A percentile compares a stretch with the other conserved stretches of the same genome.
Evolutionary conservation across 2,113 vertebrate genomes (phyloP).

Genomic region (Gila orcuttii): DNA sequence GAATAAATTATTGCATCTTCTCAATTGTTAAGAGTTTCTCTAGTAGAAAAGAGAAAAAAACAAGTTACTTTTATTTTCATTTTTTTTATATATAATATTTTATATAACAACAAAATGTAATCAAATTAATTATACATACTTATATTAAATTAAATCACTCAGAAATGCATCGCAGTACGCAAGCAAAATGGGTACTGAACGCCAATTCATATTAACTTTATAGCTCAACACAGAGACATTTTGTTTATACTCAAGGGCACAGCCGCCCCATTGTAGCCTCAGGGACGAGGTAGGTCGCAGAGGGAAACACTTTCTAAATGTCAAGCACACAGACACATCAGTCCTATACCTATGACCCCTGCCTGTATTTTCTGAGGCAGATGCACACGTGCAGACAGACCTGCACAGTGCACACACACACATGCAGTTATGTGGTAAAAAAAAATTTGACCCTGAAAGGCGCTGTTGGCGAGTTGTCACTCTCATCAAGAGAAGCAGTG

Average conservation of each 20-base stretch:
- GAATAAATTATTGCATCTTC: too few species aligned
- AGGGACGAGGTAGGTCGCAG: constrained; percentile 50
- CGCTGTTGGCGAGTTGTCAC: constrained; percentile 73
- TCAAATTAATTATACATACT: background rate
- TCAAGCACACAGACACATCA: constrained; percentile 69
- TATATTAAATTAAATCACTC: background rate
- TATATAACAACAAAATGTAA: background rate
- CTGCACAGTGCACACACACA: constrained; percentile 14
- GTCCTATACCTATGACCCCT: constrained; percentile 13
- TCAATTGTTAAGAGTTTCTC: too few species aligned
- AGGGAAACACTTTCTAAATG: constrained; percentile 69
- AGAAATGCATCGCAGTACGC: background rate
- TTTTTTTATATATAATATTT: background rate
- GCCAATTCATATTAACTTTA: constrained; percentile 11
- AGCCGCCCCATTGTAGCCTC: constrained; percentile 20
- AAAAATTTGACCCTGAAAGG: constrained; percentile 69
- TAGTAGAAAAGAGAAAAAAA: too few species aligned
- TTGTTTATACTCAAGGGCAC: constrained; percentile 39
- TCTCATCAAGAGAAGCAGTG: constrained; percentile 62
- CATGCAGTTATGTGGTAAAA: constrained; percentile 49
- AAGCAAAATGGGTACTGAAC: background rate
- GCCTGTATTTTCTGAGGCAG: constrained; percentile 40
- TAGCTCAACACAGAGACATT: constrained; percentile 34
- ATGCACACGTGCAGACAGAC: constrained; percentile 31
- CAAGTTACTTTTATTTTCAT: too few species aligned